These are phyloP conservation scores for Sarcophaga peregrina DNA, from an alignment of 1,140 invertebrate species.

Conservation along the genomic window DNA sequence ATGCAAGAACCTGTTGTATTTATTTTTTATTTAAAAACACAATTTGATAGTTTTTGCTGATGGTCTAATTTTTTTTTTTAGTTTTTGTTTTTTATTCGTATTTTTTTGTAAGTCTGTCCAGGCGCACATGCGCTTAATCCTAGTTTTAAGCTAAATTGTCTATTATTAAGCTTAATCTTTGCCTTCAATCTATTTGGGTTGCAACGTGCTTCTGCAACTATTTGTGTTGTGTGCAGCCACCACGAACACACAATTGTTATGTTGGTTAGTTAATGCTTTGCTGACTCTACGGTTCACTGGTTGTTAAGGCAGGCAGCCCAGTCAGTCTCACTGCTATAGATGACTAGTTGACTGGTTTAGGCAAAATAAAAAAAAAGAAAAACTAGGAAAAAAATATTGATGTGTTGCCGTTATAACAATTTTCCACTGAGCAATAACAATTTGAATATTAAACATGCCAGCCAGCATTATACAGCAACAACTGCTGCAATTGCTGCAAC, in stretches of 20 bases:
- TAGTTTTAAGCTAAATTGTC: conserved; percentile 39
- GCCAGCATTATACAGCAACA: conserved; percentile 18
- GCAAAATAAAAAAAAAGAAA: not conserved
- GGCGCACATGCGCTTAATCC: conserved; percentile 38
- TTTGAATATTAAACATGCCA: conserved; percentile 41
- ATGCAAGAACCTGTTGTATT: not conserved
- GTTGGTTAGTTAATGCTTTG: not conserved
- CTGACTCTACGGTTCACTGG: not conserved
- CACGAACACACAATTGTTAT: not conserved
- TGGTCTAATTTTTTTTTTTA: no score
- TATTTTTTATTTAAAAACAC: no score
- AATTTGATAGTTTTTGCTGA: no score
- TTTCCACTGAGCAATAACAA: conserved; percentile 40
- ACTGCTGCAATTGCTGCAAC: not conserved
- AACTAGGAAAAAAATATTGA: not conserved
- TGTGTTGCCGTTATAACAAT: conserved; percentile 28
- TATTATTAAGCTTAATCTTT: conserved; percentile 38
- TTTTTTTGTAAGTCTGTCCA: conserved; percentile 21
- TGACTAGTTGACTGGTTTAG: not conserved
- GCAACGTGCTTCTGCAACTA: conserved; percentile 26
- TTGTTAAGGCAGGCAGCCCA: not conserved
- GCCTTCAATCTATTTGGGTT: conserved; percentile 40
- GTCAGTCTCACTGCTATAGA: not conserved
- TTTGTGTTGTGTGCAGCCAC: not conserved
- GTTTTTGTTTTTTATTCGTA: no score